Conservation (phyloP, 2,113 vertebrate species). For the Nothoprocta pentlandii region DNA sequence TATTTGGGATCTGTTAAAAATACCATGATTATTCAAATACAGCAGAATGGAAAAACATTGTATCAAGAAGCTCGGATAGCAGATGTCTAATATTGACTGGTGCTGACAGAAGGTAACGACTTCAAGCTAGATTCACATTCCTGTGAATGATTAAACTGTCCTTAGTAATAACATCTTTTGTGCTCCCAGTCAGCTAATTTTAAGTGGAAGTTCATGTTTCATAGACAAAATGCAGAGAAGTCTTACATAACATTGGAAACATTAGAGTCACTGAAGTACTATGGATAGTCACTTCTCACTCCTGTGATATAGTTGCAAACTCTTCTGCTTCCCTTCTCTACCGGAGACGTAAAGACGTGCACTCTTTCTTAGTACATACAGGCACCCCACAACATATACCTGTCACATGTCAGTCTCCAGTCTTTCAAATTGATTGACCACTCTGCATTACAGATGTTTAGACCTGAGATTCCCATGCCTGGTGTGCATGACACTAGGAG, state of each 20-base stretch:
- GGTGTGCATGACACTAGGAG: accelerated
- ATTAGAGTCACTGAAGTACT: neutral
- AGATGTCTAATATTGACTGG: neutral
- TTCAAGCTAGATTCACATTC: neutral
- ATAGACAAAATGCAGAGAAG: neutral
- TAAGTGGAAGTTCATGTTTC: neutral
- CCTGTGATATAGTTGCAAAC: neutral
- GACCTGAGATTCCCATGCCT: accelerated
- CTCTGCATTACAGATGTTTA: neutral
- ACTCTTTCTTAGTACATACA: neutral
- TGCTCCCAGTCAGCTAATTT: neutral
- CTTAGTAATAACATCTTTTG: neutral
- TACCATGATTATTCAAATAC: neutral
- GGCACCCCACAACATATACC: neutral
- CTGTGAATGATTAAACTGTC: neutral
- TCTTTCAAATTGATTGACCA: neutral
- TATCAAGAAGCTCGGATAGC: neutral
- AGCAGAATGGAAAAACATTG: neutral
- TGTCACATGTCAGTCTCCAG: neutral
- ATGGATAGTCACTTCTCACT: neutral
- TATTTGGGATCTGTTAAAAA: neutral
- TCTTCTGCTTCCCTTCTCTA: neutral
- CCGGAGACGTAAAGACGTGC: no score
- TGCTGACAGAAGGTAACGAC: neutral
- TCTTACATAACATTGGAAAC: neutral